These are phyloP conservation scores for Anas flavirostris DNA, from an alignment of 2,797 vertebrate species.

Conservation along the genomic window DNA sequence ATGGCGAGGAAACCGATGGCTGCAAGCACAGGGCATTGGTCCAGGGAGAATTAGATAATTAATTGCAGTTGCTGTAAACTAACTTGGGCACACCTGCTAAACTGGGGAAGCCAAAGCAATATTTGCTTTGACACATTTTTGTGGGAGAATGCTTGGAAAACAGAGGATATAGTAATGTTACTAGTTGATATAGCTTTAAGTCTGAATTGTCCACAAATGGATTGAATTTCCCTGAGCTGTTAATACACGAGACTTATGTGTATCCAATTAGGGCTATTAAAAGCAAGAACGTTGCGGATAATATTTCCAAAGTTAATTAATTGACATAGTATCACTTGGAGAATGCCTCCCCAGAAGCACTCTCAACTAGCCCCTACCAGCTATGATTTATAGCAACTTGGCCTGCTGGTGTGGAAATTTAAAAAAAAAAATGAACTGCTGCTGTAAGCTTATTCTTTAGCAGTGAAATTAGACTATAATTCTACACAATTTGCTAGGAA, in stretches of 20 bases:
- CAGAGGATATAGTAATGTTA: not conserved
- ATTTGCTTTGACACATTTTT: slow-evolving; percentile 51
- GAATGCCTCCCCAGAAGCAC: not conserved
- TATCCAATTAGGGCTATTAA: slow-evolving; percentile 7
- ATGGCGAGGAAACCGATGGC: not conserved
- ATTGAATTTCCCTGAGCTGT: slow-evolving; percentile 15
- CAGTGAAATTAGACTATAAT: not conserved
- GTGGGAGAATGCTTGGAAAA: slow-evolving; percentile 25
- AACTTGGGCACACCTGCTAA: slow-evolving; percentile 30
- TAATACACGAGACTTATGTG: not conserved
- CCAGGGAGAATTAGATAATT: slow-evolving; percentile 25
- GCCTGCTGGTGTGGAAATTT: not conserved
- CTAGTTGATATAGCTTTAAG: not conserved
- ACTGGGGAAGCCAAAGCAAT: not conserved
- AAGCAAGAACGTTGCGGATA: not conserved
- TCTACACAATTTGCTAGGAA: slow-evolving; percentile 7
- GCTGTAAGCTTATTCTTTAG: not conserved
- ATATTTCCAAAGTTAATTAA: slow-evolving; percentile 30
- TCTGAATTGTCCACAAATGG: not conserved
- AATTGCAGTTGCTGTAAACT: not conserved
- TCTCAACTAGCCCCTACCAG: not conserved
- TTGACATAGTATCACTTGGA: not conserved
- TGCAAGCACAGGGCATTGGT: not conserved
- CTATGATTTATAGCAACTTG: slow-evolving; percentile 17
- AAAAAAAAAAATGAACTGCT: not conserved